Evolutionary conservation across 2,113 vertebrate species (phyloP).

Genomic region (Labeo rohita): DNA sequence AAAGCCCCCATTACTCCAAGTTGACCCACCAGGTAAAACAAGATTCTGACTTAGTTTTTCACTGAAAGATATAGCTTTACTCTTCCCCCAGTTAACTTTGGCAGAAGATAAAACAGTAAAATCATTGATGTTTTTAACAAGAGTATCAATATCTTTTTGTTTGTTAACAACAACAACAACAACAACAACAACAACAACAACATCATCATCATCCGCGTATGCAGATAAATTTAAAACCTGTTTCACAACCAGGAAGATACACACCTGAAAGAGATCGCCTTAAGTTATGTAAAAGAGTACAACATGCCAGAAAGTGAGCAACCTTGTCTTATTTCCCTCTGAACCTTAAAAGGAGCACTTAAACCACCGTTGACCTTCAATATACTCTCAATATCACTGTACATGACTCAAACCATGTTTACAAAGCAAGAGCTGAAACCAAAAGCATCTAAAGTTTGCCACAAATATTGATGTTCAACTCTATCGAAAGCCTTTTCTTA

Average conservation of each 20-base stretch:
- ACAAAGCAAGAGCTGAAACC: not conserved
- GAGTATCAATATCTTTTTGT: not conserved
- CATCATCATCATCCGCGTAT: too few species aligned
- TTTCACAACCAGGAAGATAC: too few species aligned
- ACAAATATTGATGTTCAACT: constrained; percentile 6
- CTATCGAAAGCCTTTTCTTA: not conserved
- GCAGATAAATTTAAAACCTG: too few species aligned
- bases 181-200: too few species aligned
- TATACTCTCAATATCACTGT: not conserved
- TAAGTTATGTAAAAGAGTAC: not conserved
- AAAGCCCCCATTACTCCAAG: not conserved
- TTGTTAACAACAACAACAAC: too few species aligned
- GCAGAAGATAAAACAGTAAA: not conserved
- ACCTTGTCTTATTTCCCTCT: not conserved
- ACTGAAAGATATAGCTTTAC: not conserved
- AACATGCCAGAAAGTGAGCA: not conserved
- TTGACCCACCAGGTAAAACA: not conserved
- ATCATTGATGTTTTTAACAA: not conserved
- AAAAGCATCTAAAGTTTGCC: not conserved
- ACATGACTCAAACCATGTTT: not conserved
- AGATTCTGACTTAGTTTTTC: not conserved
- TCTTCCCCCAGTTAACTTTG: not conserved
- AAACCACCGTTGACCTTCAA: not conserved
- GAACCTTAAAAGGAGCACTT: not conserved
- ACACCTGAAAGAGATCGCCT: not conserved